A percentile compares a stretch with the other conserved stretches of the same genome.
Conservation (phyloP, 1,140 invertebrate species). For the Episyrphus balteatus region DNA sequence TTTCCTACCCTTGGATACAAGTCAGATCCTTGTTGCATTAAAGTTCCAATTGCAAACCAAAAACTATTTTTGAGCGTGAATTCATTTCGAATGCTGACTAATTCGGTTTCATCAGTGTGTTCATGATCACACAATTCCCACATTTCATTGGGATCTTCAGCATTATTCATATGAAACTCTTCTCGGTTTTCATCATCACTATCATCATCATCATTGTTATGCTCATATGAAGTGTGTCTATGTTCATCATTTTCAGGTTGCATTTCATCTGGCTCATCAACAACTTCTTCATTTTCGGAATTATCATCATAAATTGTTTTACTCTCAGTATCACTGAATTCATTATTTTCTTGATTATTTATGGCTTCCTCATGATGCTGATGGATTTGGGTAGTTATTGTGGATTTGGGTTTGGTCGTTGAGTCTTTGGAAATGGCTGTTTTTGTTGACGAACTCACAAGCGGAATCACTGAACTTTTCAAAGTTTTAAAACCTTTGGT, state of each 20-base stretch:
- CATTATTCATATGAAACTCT: background rate
- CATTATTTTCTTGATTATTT: too few species aligned
- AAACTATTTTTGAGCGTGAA: constrained; percentile 72
- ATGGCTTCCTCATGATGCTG: too few species aligned
- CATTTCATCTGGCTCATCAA: background rate
- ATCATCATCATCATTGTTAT: constrained; percentile 5
- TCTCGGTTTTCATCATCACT: constrained; percentile 10
- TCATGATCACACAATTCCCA: background rate
- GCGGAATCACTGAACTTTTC: background rate
- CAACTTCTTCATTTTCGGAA: background rate
- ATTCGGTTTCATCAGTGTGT: constrained; percentile 29
- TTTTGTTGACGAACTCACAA: background rate
- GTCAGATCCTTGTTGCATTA: constrained; percentile 91
- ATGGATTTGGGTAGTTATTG: background rate
- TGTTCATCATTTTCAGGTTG: background rate
- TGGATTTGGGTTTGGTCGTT: background rate
- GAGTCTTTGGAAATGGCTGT: background rate
- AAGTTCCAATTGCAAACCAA: constrained; percentile 85
- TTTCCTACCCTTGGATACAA: constrained; percentile 62
- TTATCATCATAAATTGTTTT: background rate
- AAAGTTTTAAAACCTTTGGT: background rate
- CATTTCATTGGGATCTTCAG: background rate
- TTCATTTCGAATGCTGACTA: constrained; percentile 53
- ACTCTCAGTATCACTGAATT: background rate
- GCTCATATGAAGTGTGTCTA: background rate